Percentiles rank a stretch among this genome's conserved stretches.
phyloP scores from a whole-genome alignment of 2,797 vertebrate species.

The Pseudochirops corinnae region DNA sequence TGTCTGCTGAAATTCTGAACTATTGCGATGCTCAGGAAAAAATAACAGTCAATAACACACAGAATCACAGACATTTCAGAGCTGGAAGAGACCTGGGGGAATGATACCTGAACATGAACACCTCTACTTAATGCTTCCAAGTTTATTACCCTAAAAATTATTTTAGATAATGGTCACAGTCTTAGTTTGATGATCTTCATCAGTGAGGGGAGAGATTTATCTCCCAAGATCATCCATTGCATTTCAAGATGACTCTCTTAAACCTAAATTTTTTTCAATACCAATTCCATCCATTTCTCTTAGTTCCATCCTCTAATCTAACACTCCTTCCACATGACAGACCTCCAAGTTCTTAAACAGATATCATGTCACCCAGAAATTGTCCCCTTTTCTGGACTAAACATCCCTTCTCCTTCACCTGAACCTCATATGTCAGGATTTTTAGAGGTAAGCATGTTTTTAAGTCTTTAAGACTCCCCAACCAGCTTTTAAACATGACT shows the following conservation, averaged over 20 bases:
- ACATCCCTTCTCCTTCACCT: neutral
- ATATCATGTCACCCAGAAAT: neutral
- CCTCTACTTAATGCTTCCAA: neutral
- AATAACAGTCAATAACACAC: neutral
- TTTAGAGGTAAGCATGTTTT: constrained; percentile 64
- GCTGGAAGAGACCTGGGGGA: neutral
- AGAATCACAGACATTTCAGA: neutral
- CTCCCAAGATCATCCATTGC: neutral
- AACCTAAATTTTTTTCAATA: neutral
- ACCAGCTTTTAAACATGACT: constrained; percentile 50
- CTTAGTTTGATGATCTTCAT: neutral
- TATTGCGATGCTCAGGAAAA: constrained; percentile 42
- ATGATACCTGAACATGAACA: neutral
- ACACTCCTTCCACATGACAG: neutral
- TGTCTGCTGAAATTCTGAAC: constrained; percentile 54
- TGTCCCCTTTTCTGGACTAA: neutral
- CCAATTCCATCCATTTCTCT: neutral
- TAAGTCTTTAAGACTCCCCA: constrained; percentile 31
- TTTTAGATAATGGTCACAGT: neutral
- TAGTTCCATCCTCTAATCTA: neutral
- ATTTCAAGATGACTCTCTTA: neutral
- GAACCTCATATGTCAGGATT: neutral
- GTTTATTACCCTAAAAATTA: neutral
- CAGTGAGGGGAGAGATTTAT: neutral
- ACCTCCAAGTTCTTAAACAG: neutral